These are phyloP conservation scores for Pagrus major DNA, from an alignment of 2,113 vertebrate species.

Conservation along the genomic window DNA sequence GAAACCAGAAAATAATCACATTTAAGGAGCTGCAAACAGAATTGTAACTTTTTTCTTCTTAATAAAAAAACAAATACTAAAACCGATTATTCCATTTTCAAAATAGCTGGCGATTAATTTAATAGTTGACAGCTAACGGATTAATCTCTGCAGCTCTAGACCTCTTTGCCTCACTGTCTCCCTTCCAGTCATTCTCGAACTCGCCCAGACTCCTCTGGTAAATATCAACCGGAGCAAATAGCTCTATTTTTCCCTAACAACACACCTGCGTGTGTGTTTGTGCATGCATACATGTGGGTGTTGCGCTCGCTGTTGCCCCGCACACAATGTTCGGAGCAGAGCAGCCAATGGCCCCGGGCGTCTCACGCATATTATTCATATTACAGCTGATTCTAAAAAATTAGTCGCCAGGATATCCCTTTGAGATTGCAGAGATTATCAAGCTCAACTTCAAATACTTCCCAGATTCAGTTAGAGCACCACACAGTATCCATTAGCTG, in stretches of 20 bases:
- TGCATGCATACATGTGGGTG: conserved; percentile 39
- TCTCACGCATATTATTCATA: conserved; percentile 83
- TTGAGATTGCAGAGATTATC: conserved; percentile 83
- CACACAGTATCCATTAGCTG: conserved; percentile 69
- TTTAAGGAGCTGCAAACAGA: no score
- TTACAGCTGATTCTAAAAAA: conserved; percentile 84
- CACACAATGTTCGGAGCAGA: conserved; percentile 61
- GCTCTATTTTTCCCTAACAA: conserved; percentile 24
- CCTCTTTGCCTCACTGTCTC: not conserved
- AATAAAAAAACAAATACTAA: no score
- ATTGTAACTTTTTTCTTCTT: no score
- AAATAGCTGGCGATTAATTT: no score
- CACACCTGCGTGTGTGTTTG: conserved; percentile 62
- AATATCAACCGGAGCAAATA: conserved; percentile 46
- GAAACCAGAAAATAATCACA: no score
- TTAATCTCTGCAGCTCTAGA: no score
- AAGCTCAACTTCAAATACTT: conserved; percentile 81
- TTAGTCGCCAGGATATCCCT: conserved; percentile 85
- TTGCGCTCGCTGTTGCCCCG: conserved; percentile 40
- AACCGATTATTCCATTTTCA: no score
- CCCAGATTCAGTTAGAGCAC: conserved; percentile 76
- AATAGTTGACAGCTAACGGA: no score
- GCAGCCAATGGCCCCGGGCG: conserved; percentile 64
- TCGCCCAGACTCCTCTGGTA: conserved; percentile 45
- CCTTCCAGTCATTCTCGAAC: not conserved